Base-by-base conservation (phyloP, 2,797 vertebrate species). In the Protosalanx chinensis region DNA sequence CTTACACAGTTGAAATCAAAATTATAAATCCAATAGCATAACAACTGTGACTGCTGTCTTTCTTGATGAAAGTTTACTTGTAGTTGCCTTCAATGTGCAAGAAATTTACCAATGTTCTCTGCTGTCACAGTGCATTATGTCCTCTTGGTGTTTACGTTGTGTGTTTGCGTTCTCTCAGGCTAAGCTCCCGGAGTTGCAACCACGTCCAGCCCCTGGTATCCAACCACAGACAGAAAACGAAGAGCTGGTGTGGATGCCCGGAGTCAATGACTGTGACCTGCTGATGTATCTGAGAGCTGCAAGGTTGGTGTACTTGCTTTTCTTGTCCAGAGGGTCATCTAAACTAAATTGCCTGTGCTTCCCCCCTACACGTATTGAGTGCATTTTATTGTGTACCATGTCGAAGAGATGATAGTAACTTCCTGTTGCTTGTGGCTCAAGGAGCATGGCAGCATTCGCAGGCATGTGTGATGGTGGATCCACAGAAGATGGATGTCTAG, bases 361-460 rank as follows among this genome's bases (percentile, higher is more conserved):
- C 18, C n/a, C 51, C 15, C 7, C 15, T 10, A 3, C 13, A 18
- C 16, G 51, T 56, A 16, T 56, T 56, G 35, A 37, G 1, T 29
- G 64, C 10, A 20, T 56, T 62, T n/a, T 13, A 7, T 70, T 20
- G 56, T 64, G 0, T 5, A 41, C 12, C 71, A 3, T 63, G 46
- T 71, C 29, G 53, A 37, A 57, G 29, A 57, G 23, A 66, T 41
- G 72, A 10, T 75, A 64, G 56, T 71, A 32, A 75, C 7, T 64
- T 76, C 27, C 20, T 49, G 23, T 72, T n/a, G 75, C 75, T 81
- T 72, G 27, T 61, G 35, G n/a, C 5, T 76, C 0, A 85, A 99
- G 98, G 96, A 99, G 98, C 91, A 99, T 99, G 97, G 98, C 98
- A 49, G 98, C 98, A 0, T 99, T 99, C 88, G 98, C 98, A 67